These are phyloP conservation scores for Epizoanthus stellaris DNA, from an alignment of 92 coral and sea anemone species.

Conservation along the genomic window DNA sequence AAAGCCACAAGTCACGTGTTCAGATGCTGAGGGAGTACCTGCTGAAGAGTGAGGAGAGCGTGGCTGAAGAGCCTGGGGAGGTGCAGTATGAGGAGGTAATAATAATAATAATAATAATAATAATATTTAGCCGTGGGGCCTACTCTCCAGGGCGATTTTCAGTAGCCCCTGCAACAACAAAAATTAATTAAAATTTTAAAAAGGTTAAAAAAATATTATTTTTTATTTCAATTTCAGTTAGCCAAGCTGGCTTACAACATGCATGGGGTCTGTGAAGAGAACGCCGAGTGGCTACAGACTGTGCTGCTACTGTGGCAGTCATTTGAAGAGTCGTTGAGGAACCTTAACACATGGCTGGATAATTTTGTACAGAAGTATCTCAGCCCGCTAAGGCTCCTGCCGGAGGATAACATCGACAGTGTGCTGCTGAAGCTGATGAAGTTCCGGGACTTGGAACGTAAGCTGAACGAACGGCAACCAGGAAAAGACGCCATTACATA, in stretches of 20 bases:
- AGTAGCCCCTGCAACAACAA: too few species aligned
- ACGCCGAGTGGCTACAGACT: conserved; percentile 77
- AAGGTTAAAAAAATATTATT: too few species aligned
- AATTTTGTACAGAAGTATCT: conserved; percentile 67
- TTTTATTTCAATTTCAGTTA: background rate
- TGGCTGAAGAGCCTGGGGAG: conserved; percentile 52
- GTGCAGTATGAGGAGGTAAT: conserved; percentile 71
- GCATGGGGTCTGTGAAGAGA: conserved; percentile 84
- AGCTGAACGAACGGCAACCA: conserved; percentile 87
- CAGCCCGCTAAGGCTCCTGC: conserved; percentile 67
- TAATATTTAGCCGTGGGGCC: too few species aligned
- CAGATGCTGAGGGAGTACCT: conserved; percentile 81
- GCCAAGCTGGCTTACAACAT: conserved; percentile 84
- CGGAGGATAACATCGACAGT: conserved; percentile 81
- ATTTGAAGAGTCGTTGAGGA: conserved; percentile 79
- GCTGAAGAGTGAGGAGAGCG: conserved; percentile 57
- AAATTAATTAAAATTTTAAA: too few species aligned
- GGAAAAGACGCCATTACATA: conserved; percentile 81
- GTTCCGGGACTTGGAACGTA: conserved; percentile 89
- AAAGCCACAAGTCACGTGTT: conserved; percentile 75
- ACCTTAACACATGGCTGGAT: conserved; percentile 79
- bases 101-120: background rate
- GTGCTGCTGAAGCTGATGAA: conserved; percentile 88
- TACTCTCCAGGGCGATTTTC: too few species aligned
- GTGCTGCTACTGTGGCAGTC: conserved; percentile 92